These are phyloP conservation scores for Formica selysi DNA, from an alignment of 1,140 invertebrate genomes.

Conservation along the genomic window DNA sequence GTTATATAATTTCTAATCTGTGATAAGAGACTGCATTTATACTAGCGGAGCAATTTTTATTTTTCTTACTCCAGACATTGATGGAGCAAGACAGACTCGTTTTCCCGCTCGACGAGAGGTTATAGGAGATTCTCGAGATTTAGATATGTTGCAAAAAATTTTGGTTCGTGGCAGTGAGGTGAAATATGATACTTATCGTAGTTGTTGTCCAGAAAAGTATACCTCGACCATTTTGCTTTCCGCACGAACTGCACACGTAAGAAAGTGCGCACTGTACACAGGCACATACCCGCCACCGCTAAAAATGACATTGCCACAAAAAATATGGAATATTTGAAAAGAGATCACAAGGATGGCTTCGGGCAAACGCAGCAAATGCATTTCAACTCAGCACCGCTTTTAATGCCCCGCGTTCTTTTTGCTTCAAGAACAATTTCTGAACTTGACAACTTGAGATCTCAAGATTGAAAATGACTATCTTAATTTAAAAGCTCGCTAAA, in stretches of 20 bases:
- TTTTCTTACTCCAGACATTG: conserved; percentile 42
- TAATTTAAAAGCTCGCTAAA: conserved; percentile 51
- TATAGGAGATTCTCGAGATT: conserved; percentile 51
- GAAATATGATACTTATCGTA: conserved; percentile 62
- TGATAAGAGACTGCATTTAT: neutral
- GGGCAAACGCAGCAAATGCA: conserved; percentile 59
- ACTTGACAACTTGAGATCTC: conserved; percentile 58
- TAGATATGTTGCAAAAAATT: conserved; percentile 51
- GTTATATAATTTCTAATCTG: neutral
- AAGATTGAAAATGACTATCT: conserved; percentile 52
- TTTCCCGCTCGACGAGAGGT: conserved; percentile 49
- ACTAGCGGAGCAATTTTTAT: conserved; percentile 23
- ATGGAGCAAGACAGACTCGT: conserved; percentile 50
- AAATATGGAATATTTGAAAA: conserved; percentile 59
- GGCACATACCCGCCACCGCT: conserved; percentile 29
- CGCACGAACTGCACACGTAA: conserved; percentile 56
- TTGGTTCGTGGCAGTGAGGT: conserved; percentile 50
- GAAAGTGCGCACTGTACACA: conserved; percentile 49
- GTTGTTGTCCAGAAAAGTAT: conserved; percentile 56
- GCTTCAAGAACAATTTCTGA: conserved; percentile 61
- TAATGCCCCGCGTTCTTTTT: conserved; percentile 51
- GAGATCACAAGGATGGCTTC: conserved; percentile 54
- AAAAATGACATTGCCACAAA: conserved; percentile 48
- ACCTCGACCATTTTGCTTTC: conserved; percentile 55
- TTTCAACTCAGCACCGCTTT: conserved; percentile 63